A percentile compares a stretch with the other conserved stretches of the same genome.
Evolutionary conservation across 2,797 vertebrate species (phyloP).

Genomic region (Adelosebastes latens): DNA sequence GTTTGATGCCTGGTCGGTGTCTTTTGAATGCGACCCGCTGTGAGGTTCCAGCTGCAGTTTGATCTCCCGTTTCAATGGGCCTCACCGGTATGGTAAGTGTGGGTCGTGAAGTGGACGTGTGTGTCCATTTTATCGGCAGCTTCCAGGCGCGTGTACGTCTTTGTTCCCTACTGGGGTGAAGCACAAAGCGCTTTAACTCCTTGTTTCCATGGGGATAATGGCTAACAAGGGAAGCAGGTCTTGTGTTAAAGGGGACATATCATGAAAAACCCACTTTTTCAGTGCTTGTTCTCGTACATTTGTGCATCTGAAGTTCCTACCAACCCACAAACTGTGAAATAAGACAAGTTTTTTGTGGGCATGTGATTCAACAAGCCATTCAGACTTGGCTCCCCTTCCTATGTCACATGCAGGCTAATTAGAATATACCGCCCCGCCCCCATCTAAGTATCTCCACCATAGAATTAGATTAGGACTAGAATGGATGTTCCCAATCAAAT

Average conservation of each 20-base stretch:
- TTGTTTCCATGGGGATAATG: constrained; percentile 75
- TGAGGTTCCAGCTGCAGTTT: constrained; percentile 34
- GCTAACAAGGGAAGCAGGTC: constrained; percentile 42
- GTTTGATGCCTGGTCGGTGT: constrained; percentile 42
- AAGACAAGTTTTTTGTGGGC: too few relatives aligned
- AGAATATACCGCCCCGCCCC: too few relatives aligned
- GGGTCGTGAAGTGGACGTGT: constrained; percentile 2
- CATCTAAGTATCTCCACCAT: too few relatives aligned
- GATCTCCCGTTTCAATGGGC: constrained; percentile 35
- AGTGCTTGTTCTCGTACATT: too few relatives aligned
- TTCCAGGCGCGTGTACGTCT: not conserved
- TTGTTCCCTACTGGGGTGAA: constrained; percentile 37
- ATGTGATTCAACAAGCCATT: too few relatives aligned
- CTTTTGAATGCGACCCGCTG: constrained; percentile 29
- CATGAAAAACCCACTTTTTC: too few relatives aligned
- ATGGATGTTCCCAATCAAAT: too few relatives aligned
- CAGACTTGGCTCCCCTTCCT: too few relatives aligned
- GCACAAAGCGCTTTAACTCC: constrained; percentile 53
- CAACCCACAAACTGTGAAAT: too few relatives aligned
- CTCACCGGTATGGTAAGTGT: not conserved
- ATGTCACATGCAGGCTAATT: too few relatives aligned
- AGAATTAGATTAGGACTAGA: too few relatives aligned
- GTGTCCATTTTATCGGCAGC: constrained; percentile 6
- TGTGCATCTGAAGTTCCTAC: too few relatives aligned
- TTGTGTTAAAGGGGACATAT: not conserved